A percentile compares a stretch with the other conserved stretches of the same genome.
These are phyloP conservation scores for Erebia palarica DNA, from an alignment of 2,888 invertebrate genomes.

Conservation along the genomic window DNA sequence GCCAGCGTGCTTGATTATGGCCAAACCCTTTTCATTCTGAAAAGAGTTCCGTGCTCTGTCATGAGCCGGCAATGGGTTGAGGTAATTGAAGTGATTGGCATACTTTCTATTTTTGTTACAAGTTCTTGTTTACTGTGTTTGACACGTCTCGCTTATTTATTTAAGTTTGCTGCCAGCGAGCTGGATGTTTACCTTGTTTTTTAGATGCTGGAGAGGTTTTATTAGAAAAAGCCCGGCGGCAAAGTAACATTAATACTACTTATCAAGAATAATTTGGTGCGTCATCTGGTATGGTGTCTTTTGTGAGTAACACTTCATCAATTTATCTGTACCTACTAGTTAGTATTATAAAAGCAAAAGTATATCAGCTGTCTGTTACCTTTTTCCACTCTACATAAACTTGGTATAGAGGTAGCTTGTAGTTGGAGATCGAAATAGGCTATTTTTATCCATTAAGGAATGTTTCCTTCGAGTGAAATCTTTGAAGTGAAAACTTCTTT, in stretches of 20 bases:
- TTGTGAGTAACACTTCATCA: constrained; percentile 10
- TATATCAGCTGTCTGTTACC: background rate
- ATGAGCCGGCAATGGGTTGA: background rate
- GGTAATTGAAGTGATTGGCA: constrained; percentile 5
- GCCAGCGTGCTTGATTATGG: too few relatives aligned
- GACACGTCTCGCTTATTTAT: constrained; percentile 1
- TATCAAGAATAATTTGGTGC: constrained; percentile 21
- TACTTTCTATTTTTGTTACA: constrained; percentile 14
- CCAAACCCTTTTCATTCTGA: background rate
- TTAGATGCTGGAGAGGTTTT: constrained; percentile 22
- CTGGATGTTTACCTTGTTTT: constrained; percentile 26
- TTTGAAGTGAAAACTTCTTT: too few relatives aligned
- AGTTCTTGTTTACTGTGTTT: constrained; percentile 2
- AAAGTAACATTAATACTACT: constrained; percentile 21
- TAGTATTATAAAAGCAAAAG: background rate
- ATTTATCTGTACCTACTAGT: background rate
- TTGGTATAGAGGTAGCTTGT: too few relatives aligned
- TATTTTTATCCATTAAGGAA: too few relatives aligned
- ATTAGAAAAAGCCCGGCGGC: constrained; percentile 7
- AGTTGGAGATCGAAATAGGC: too few relatives aligned
- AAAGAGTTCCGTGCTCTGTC: too few relatives aligned
- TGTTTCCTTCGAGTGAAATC: too few relatives aligned
- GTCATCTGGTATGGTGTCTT: constrained; percentile 16
- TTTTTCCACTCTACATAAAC: too few relatives aligned
- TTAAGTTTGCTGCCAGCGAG: constrained; percentile 18